Evolutionary conservation across 2,113 vertebrate species (phyloP).

Genomic region (Dendrocopos noguchii): DNA sequence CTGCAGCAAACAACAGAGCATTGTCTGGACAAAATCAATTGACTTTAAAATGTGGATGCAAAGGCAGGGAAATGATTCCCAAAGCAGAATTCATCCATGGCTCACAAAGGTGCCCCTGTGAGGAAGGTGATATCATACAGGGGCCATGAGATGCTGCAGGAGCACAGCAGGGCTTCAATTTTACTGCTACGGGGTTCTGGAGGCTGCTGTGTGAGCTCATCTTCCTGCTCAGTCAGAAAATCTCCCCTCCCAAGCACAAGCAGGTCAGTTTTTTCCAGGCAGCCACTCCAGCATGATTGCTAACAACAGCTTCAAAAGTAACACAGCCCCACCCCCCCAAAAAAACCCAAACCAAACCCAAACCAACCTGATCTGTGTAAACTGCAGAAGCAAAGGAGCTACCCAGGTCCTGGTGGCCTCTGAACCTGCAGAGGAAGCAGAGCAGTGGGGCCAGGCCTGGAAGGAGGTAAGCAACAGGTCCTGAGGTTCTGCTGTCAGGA

Average conservation of each 20-base stretch:
- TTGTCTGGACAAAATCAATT: not conserved
- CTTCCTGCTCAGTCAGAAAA: not conserved
- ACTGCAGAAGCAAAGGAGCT: not conserved
- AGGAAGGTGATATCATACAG: not conserved
- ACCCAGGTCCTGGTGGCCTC: not conserved
- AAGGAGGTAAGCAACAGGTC: not conserved
- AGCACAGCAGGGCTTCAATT: not conserved
- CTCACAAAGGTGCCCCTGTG: not conserved
- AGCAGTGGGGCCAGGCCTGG: not conserved
- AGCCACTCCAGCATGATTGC: not conserved
- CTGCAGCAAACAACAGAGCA: not conserved
- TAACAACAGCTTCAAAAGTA: not conserved
- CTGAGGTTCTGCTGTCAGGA: not conserved
- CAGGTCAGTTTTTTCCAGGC: not conserved
- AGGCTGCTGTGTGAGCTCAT: not conserved
- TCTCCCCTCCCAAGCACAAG: fast-evolving
- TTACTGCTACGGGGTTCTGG: fast-evolving
- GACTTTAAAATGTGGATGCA: not conserved
- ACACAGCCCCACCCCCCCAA: not conserved
- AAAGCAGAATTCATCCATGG: not conserved
- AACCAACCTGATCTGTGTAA: not conserved
- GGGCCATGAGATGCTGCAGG: not conserved
- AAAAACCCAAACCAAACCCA: not conserved
- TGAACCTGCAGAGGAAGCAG: not conserved
- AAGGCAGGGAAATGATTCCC: not conserved